A percentile compares a stretch with the other conserved stretches of the same genome.
phyloP scores from a whole-genome alignment of 2,888 invertebrate species.

The Polydrusus tereticollis region DNA sequence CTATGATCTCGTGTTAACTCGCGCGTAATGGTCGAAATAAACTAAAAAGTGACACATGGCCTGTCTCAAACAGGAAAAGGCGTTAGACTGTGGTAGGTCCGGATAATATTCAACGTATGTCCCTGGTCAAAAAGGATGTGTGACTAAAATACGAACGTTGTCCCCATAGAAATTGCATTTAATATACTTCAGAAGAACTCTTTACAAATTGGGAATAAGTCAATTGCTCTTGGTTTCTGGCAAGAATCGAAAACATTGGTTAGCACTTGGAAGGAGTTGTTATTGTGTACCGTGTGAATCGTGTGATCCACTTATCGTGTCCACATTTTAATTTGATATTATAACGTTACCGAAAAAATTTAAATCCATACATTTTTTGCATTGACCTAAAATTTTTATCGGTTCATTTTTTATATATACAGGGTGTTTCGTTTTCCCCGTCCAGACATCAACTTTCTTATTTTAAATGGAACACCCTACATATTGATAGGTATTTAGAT shows the following conservation, averaged over 20 bases:
- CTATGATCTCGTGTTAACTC: slow-evolving; percentile 16
- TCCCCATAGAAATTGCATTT: slow-evolving; percentile 22
- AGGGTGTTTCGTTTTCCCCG: too few species aligned
- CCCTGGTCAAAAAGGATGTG: slow-evolving; percentile 19
- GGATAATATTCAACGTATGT: slow-evolving; percentile 18
- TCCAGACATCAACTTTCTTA: too few species aligned
- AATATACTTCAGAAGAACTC: neutral
- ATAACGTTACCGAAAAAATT: too few species aligned
- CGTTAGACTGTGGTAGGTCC: slow-evolving; percentile 34
- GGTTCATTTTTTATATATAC: too few species aligned
- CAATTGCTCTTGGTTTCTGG: neutral
- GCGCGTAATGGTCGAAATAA: slow-evolving; percentile 1
- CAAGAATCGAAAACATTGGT: neutral
- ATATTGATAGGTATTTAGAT: too few species aligned
- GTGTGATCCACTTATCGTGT: too few species aligned
- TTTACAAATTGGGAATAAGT: neutral
- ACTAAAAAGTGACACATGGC: slow-evolving; percentile 14
- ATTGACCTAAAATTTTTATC: too few species aligned
- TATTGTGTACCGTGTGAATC: too few species aligned
- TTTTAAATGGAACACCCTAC: too few species aligned
- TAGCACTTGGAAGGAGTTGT: too few species aligned
- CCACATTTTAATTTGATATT: too few species aligned
- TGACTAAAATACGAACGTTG: slow-evolving; percentile 23
- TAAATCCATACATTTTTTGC: too few species aligned
- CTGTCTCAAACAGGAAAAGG: slow-evolving; percentile 27